Percentiles rank a stretch among this genome's conserved stretches.
Evolutionary conservation across 2,113 vertebrate species (phyloP).

Genomic region (Ibidorhyncha struthersii): DNA sequence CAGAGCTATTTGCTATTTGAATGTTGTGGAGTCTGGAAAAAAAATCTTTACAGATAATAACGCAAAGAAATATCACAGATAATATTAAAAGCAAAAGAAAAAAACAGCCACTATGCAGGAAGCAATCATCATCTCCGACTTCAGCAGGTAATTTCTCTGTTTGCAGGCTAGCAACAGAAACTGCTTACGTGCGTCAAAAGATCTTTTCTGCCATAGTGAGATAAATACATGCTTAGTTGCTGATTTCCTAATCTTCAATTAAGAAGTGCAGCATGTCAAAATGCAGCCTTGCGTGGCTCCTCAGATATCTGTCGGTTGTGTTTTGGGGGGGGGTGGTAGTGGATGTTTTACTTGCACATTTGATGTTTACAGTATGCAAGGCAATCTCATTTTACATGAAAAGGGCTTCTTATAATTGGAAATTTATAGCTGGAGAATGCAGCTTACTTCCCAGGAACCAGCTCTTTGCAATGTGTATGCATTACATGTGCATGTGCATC

Average conservation of each 20-base stretch:
- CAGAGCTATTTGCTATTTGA: not conserved
- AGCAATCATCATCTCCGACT: not conserved
- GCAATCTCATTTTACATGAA: not conserved
- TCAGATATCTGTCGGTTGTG: not conserved
- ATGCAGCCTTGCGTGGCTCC: not conserved
- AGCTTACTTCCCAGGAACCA: not conserved
- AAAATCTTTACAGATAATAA: not conserved
- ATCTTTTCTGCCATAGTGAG: not conserved
- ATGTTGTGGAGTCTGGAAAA: not conserved
- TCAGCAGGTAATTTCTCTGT: not conserved
- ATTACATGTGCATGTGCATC: not conserved
- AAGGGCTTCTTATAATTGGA: conserved; percentile 3
- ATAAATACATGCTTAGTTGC: conserved; percentile 36
- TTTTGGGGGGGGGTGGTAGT: not conserved
- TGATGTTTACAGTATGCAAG: not conserved
- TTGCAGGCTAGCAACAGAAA: conserved; percentile 7
- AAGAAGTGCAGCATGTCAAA: conserved; percentile 16
- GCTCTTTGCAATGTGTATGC: rapidly evolving
- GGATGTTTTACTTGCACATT: not conserved
- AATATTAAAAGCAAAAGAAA: not conserved
- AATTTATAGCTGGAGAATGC: not conserved
- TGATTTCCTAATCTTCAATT: conserved; percentile 14
- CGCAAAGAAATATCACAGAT: not conserved
- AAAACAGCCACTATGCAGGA: not conserved
- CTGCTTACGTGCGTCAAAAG: not conserved